A percentile compares a stretch with the other conserved stretches of the same genome.
phyloP scores from a whole-genome alignment of 2,113 vertebrate genomes.

The Cyanoliseus patagonus region DNA sequence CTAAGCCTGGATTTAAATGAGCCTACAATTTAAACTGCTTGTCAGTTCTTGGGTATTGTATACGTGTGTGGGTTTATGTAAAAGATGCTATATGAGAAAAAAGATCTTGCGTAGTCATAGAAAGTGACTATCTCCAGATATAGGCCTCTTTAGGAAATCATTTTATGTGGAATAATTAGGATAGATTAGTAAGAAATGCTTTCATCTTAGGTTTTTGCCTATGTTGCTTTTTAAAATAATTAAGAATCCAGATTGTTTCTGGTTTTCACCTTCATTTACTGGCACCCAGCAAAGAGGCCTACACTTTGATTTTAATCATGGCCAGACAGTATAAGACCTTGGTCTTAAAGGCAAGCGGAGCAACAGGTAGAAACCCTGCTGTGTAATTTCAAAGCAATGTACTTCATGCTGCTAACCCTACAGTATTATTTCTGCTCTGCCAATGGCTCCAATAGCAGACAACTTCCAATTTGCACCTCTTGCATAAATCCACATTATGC shows the following conservation, averaged over 20 bases:
- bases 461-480: slow-evolving; percentile 82
- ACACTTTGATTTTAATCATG: slow-evolving; percentile 82
- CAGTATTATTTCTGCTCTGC: slow-evolving; percentile 78
- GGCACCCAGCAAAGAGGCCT: slow-evolving; percentile 77
- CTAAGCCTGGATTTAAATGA: background rate
- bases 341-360: slow-evolving; percentile 62
- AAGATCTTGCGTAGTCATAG: background rate
- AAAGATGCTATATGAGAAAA: background rate
- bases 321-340: slow-evolving; percentile 74
- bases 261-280: slow-evolving; percentile 79
- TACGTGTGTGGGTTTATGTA: background rate
- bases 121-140: background rate
- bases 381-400: slow-evolving; percentile 83
- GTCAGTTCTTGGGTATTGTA: background rate
- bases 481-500: slow-evolving; percentile 81
- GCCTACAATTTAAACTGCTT: background rate
- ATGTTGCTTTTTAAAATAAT: slow-evolving; percentile 76
- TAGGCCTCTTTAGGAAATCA: slow-evolving; percentile 61
- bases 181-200: slow-evolving; percentile 77
- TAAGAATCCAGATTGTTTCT: slow-evolving; percentile 80
- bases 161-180: slow-evolving; percentile 79
- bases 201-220: slow-evolving; percentile 75
- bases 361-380: slow-evolving; percentile 70
- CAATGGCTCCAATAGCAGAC: slow-evolving; percentile 68
- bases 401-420: slow-evolving; percentile 78